phyloP scores from a whole-genome alignment of 2,888 invertebrate genomes.

The Dione vanillae region DNA sequence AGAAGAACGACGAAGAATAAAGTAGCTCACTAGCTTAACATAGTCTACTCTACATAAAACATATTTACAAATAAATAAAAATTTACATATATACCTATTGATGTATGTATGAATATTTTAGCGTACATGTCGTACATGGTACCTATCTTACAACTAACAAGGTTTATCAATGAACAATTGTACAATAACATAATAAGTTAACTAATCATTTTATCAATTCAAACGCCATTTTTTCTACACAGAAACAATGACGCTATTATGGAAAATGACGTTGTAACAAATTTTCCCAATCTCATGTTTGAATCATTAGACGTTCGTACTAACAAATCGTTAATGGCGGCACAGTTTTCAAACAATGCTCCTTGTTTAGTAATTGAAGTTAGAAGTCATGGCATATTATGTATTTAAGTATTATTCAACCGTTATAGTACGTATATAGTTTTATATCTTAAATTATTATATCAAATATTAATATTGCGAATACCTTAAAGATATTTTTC shows the following conservation, averaged over 20 bases:
- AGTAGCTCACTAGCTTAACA: no score
- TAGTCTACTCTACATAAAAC: no score
- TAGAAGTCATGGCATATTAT: conserved; percentile 15
- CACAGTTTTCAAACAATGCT: conserved; percentile 58
- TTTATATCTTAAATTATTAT: no score
- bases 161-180: not conserved
- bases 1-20: no score
- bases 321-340: conserved; percentile 55
- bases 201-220: conserved; percentile 12
- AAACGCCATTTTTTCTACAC: conserved; percentile 10
- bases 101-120: no score
- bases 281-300: conserved; percentile 38
- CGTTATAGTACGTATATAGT: no score
- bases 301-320: conserved; percentile 42
- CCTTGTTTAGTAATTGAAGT: conserved; percentile 47
- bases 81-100: no score
- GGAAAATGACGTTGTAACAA: conserved; percentile 32
- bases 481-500: no score
- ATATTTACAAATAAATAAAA: no score
- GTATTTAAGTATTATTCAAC: conserved; percentile 4
- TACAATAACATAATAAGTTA: conserved; percentile 8
- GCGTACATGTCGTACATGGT: no score
- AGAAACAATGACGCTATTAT: conserved; percentile 32
- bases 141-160: not conserved
- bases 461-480: no score